Base-by-base conservation (phyloP, 30 jellyfish, hydroid and myxozoan genomes). In the Euphysa ruthae region DNA sequence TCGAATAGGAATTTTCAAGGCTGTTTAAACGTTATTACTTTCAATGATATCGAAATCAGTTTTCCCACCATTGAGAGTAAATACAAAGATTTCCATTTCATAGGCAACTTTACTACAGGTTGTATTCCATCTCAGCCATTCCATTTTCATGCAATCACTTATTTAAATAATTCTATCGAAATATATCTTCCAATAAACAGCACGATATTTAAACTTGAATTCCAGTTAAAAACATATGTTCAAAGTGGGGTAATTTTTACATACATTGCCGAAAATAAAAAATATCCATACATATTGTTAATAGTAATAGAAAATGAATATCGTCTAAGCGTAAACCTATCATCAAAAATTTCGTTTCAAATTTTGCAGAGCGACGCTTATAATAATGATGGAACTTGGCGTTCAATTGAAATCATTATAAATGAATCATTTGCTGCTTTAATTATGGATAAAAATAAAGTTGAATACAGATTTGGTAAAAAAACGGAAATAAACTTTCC, bases 321-420 rank as follows among this genome's bases (percentile, higher is more conserved):
- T 14, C 55, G 28, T 7, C 80, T 68, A 8, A 21, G 7, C 20
- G 74, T 49, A 4, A 68, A 49, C 49, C 31, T 68, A 20, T 4
- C 80, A 30, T 30, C 46, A 5, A 2, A 5, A 4, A 3, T 46
- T 46, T 46, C 43, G 0, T 30, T 50, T 13, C 1, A 22, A 44
- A 14, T 68, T 15, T 20, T 4, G 16, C 74, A 43, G 25, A 20
- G 22, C 29, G 80, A 68, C 34, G 32, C 24, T 8, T n/a, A 43
- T 43, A 58, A 58, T 15, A 73, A 68, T 30, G 80, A 68, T 55
- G 80, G 80, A 15, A 49, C 55, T 4, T 68, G 80, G 80, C 46
- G 71, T 2, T n/a, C 25, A 43, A 68, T 68, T 68, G 43, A 20
- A 49, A 50, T 68, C 54, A 28, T 43, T 16, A 43, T 68, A 4